Percentiles rank a stretch among this genome's conserved stretches.
Conservation (phyloP, 2,888 invertebrate genomes). For the Drosophila limbata region DNA sequence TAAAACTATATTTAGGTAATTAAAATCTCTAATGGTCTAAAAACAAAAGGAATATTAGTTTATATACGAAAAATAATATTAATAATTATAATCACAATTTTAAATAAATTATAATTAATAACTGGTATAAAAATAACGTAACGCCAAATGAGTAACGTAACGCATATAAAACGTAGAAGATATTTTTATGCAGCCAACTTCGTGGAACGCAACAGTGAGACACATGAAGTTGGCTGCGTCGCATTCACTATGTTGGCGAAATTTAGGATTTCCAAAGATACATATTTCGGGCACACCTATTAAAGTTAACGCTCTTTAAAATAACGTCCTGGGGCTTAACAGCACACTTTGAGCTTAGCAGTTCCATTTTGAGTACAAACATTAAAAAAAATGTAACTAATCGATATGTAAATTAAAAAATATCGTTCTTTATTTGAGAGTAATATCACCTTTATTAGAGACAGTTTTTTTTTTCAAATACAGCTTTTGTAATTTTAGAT, state of each 20-base stretch:
- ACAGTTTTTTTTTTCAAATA: not conserved
- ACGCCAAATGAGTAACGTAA: too few relatives aligned
- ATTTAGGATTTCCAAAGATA: too few relatives aligned
- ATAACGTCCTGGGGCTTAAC: not conserved
- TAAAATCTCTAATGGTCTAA: too few relatives aligned
- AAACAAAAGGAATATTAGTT: too few relatives aligned
- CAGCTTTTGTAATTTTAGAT: not conserved
- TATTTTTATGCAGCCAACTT: not conserved
- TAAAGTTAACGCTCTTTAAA: not conserved
- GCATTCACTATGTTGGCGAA: too few relatives aligned
- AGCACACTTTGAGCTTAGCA: not conserved
- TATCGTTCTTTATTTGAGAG: not conserved
- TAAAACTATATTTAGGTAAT: too few relatives aligned
- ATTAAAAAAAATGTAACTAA: not conserved
- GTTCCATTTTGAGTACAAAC: not conserved
- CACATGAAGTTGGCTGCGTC: not conserved
- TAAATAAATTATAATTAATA: too few relatives aligned
- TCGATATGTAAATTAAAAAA: slow-evolving; percentile 4
- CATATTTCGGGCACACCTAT: too few relatives aligned
- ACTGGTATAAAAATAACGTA: too few relatives aligned
- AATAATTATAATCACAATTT: too few relatives aligned
- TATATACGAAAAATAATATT: too few relatives aligned
- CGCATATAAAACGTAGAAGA: too few relatives aligned
- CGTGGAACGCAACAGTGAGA: not conserved
- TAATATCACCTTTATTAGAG: not conserved